Conservation (phyloP, 2,888 invertebrate genomes). For the Brachylomia viminalis region DNA sequence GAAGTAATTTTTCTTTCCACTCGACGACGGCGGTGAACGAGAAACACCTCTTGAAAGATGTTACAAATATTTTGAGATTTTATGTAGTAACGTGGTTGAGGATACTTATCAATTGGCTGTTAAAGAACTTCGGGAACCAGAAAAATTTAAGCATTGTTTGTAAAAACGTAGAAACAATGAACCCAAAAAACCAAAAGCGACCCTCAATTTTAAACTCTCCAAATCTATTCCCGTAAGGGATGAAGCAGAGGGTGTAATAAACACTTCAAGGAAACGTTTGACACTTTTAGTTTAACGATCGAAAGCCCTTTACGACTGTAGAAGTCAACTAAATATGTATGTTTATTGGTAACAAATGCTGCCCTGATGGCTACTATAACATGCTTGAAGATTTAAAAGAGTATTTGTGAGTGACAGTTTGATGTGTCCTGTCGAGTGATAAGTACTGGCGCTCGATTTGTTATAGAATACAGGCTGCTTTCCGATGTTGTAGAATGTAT, state of each 20-base stretch:
- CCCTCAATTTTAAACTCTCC: constrained; percentile 19
- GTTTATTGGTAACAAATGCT: constrained; percentile 66
- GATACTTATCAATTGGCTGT: constrained; percentile 11
- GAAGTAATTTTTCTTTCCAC: constrained; percentile 48
- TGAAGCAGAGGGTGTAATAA: constrained; percentile 50
- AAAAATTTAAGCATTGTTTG: background rate
- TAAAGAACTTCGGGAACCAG: background rate
- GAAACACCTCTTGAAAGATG: constrained; percentile 19
- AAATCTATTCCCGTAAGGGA: constrained; percentile 60
- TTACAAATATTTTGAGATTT: constrained; percentile 13
- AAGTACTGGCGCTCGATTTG: constrained; percentile 54
- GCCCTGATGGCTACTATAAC: constrained; percentile 41
- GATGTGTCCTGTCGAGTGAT: constrained; percentile 22
- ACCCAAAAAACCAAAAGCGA: constrained; percentile 14
- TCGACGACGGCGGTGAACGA: constrained; percentile 3
- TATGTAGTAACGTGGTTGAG: background rate
- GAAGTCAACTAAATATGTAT: constrained; percentile 56
- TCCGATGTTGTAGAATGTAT: constrained; percentile 51
- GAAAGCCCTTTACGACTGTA: constrained; percentile 44
- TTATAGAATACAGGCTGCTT: constrained; percentile 43
- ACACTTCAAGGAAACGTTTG: constrained; percentile 56
- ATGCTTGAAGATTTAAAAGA: constrained; percentile 39
- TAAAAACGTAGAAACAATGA: background rate
- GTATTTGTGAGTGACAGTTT: constrained; percentile 52
- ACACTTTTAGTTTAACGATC: constrained; percentile 62